Evolutionary conservation across 2,797 vertebrate species (phyloP), one percentile per base, ranked within the genome.

Genomic region (Antennarius maculatus): DNA sequence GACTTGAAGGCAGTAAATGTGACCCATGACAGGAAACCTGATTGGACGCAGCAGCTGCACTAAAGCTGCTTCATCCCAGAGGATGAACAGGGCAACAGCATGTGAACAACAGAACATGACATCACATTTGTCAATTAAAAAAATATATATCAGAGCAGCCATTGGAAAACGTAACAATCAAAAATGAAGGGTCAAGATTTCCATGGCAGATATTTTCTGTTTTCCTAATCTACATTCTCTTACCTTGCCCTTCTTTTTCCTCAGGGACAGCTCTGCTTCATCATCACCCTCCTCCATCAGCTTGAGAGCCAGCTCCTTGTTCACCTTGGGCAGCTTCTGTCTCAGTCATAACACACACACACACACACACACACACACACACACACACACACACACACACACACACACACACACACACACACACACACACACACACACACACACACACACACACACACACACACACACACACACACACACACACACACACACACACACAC

Each of bases 251-350:
- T 97, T 98, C 91, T 94, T 97, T 86, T 93, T 97, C 86, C 90
- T 94, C 4, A 84, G 61, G 7, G 88, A 76, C 67, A 92, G 85
- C 49, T 92, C 91, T 0, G 92, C 92, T 50, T 89, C 85, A 3
- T 94, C 92, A 9, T 96, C 95, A 12, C 95, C 96, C 68, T 98
- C 96, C 79, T 98, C 97, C 77, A 98, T 97, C 73, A 99, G 91
- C 80, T 98, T 99, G 45, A 99, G 93, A 3, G 97, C 97, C 78
- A 99, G 88, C 12, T 96, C 96, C 86, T 97, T 97, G 91, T 99
- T 99, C 71, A 99, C 97, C 83, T 95, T 95, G 0, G 98, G 97
- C 79, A 99, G 89, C 88, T 96, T 96, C 98, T 99, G 85, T 69
- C 39, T 71, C 64, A 57, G 59, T 14, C 27, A 41, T 1, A 54